Evolutionary conservation across 2,113 vertebrate genomes (phyloP).

Genomic region (Seriola quinqueradiata): DNA sequence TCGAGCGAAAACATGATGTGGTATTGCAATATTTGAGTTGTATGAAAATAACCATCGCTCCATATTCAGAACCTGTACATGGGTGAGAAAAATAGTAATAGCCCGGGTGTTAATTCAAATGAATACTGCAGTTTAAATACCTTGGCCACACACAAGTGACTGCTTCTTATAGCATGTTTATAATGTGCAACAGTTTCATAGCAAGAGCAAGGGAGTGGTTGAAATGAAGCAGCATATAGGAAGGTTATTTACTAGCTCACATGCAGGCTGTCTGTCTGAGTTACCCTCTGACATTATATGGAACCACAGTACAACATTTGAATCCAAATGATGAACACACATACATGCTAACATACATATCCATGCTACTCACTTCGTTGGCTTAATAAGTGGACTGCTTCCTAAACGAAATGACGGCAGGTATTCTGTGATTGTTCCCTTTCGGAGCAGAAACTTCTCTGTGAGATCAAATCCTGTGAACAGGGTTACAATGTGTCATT

Average conservation of each 20-base stretch:
- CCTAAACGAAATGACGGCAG: slow-evolving; percentile 91
- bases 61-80: background rate
- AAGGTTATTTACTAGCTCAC: slow-evolving; percentile 35
- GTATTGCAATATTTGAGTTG: slow-evolving; percentile 13
- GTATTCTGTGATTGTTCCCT: slow-evolving; percentile 86
- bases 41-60: background rate
- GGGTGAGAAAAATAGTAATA: slow-evolving; percentile 1
- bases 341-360: background rate
- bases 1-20: background rate
- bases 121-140: slow-evolving; percentile 18
- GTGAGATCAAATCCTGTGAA: slow-evolving; percentile 93
- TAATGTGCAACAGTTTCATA: background rate
- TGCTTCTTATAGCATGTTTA: slow-evolving; percentile 5
- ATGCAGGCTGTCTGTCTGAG: slow-evolving; percentile 16
- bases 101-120: slow-evolving; percentile 13
- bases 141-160: slow-evolving; percentile 22
- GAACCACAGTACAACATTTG: slow-evolving; percentile 2
- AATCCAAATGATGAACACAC: slow-evolving; percentile 1
- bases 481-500: slow-evolving; percentile 35
- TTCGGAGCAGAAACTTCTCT: slow-evolving; percentile 91
- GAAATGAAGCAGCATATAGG: slow-evolving; percentile 24
- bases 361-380: slow-evolving; percentile 88
- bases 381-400: slow-evolving; percentile 90
- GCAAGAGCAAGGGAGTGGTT: background rate
- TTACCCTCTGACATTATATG: slow-evolving; percentile 14